Evolutionary conservation across 2,888 invertebrate genomes (phyloP).

Genomic region (Pherbina coryleti): DNA sequence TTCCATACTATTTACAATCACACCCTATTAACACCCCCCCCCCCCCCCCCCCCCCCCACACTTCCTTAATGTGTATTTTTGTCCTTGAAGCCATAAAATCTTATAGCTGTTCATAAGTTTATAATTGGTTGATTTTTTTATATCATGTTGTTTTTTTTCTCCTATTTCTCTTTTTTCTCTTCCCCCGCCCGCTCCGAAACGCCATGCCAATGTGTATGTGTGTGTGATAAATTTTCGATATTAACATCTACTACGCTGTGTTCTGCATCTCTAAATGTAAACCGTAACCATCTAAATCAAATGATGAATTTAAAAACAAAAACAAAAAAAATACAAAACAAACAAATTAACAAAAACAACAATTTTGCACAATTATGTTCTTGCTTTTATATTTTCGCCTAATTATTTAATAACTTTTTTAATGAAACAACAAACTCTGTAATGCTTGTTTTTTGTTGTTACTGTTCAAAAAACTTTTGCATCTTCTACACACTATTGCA

Average conservation of each 20-base stretch:
- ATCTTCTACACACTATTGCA: background rate
- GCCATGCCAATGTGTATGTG: slow-evolving; percentile 18
- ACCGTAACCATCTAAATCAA: background rate
- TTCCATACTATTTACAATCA: background rate
- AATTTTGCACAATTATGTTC: background rate
- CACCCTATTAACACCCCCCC: slow-evolving; percentile 28
- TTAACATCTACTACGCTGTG: slow-evolving; percentile 7
- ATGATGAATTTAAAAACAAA: background rate
- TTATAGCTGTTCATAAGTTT: slow-evolving; percentile 16
- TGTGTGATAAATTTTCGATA: background rate
- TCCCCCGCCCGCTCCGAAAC: slow-evolving; percentile 28
- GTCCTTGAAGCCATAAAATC: background rate
- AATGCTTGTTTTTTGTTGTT: background rate
- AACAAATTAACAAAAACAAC: slow-evolving; percentile 9
- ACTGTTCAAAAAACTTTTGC: background rate
- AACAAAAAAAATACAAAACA: background rate
- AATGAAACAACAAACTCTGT: background rate
- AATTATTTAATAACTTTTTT: background rate
- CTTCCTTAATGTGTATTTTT: slow-evolving; percentile 3
- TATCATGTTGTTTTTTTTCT: slow-evolving; percentile 27
- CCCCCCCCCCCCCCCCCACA: slow-evolving; percentile 12
- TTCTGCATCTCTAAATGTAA: slow-evolving; percentile 24
- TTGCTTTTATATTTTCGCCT: background rate
- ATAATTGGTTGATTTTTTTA: slow-evolving; percentile 25
- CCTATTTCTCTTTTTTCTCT: slow-evolving; percentile 36